Evolutionary conservation across 1,140 invertebrate species (phyloP).

Genomic region (Drosophila kurseongensis): DNA sequence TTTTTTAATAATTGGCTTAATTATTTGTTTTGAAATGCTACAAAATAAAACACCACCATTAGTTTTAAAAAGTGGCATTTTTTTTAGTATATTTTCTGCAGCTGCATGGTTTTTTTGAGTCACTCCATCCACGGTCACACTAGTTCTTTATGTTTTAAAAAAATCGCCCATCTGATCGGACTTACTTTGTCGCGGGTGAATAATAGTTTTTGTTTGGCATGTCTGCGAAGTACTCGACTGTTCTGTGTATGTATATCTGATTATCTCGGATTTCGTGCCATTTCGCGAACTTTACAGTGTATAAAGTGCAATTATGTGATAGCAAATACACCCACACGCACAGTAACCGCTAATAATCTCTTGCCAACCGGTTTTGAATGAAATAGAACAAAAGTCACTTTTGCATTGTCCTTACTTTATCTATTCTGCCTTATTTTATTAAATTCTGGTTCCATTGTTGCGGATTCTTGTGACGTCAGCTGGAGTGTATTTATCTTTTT

Average conservation of each 20-base stretch:
- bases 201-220: constrained; percentile 6
- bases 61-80: neutral
- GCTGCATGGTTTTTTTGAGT: neutral
- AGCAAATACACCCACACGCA: constrained; percentile 1
- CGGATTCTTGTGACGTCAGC: constrained; percentile 6
- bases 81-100: neutral
- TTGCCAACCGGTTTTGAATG: constrained; percentile 29
- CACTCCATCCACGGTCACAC: neutral
- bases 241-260: constrained; percentile 23
- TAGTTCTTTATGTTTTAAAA: constrained; percentile 1
- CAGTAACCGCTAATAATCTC: neutral
- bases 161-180: constrained; percentile 16
- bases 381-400: neutral
- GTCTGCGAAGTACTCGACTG: neutral
- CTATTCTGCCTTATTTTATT: constrained; percentile 1
- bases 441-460: constrained; percentile 7
- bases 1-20: too few species aligned
- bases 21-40: too few species aligned
- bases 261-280: constrained; percentile 9
- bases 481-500: neutral
- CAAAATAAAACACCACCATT: too few species aligned
- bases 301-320: constrained; percentile 4
- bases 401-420: neutral
- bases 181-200: constrained; percentile 3
- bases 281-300: too few species aligned